Conservation (phyloP, 2,797 vertebrate genomes). For the Melanotaenia trifasciata region DNA sequence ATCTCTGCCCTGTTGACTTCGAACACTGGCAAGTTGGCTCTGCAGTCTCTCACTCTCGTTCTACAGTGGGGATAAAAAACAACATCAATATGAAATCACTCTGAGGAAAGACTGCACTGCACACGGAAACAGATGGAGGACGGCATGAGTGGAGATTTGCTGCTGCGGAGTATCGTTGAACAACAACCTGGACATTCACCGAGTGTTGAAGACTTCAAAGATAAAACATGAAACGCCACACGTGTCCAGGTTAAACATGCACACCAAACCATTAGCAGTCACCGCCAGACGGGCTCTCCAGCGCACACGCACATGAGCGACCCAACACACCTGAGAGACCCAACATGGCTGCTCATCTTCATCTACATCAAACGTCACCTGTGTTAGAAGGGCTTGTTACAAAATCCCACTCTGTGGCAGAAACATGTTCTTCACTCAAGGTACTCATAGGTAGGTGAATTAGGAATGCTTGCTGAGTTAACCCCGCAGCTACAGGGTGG, state of each 20-base stretch:
- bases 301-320: constrained; percentile 66
- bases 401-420: constrained; percentile 66
- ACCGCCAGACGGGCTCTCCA: constrained; percentile 78
- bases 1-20: constrained; percentile 87
- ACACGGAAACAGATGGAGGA: constrained; percentile 29
- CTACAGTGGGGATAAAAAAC: constrained; percentile 66
- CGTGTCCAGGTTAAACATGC: constrained; percentile 68
- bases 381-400: constrained; percentile 90
- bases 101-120: constrained; percentile 21
- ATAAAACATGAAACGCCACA: no score
- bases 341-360: constrained; percentile 89
- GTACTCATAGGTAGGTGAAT: constrained; percentile 4
- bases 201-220: no score
- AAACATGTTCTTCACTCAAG: constrained; percentile 68
- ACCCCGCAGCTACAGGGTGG: not conserved
- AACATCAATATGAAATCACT: not conserved
- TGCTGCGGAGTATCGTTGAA: no score
- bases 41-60: constrained; percentile 89
- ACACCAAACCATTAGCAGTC: constrained; percentile 81
- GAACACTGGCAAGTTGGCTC: constrained; percentile 81
- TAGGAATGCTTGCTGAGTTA: not conserved
- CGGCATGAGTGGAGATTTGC: constrained; percentile 4
- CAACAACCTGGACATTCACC: no score
- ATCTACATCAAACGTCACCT: constrained; percentile 96
- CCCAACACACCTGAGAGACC: constrained; percentile 90